Base-by-base conservation (phyloP, 2,888 invertebrate genomes). In the Temnothorax rugatulus region DNA sequence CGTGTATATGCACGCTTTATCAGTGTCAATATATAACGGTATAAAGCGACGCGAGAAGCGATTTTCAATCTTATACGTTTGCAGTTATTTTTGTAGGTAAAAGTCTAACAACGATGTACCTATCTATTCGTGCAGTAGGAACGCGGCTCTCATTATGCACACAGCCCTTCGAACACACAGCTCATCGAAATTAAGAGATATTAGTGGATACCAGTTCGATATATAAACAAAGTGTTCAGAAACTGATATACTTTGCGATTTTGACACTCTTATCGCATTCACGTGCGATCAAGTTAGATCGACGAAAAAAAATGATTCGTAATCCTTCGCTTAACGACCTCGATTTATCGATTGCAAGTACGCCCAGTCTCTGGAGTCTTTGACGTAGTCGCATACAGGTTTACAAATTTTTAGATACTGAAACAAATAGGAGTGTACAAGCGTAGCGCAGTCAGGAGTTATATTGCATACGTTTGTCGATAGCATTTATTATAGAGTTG, bases 71-170 rank as follows among this genome's bases (percentile, higher is more conserved):
- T 47, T 41, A 25, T 41, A 68, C 11, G n/a, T 73, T 79, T 44
- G 74, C 79, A 71, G 3, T 71, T 81, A 73, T 81, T 81, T 79
- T 81, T 50, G 76, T 74, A 71, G 76, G 4, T 52, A 47, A 79
- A 82, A 79, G 25, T 75, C 75, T 41, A 63, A 64, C 82, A 74
- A 82, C 79, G 77, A 76, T 64, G 25, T 82, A 74, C 41, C 21
- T 81, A 57, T 71, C 8, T 76, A 50, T 79, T 21, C 44, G 4
- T 71, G 59, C 59, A 47, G 11, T 34, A 57, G 34, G 9, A 54
- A 21, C 9, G 38, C 50, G 68, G n/a, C 13, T 73, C 59, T 63
- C 52, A 41, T 77, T 57, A 34, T 29, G 79, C 73, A 47, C 73
- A 79, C 34, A 57, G 18, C 8, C 29, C 57, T 79, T 59, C 44